phyloP scores from a whole-genome alignment of 2,888 invertebrate species.

The Conchocele bisecta region DNA sequence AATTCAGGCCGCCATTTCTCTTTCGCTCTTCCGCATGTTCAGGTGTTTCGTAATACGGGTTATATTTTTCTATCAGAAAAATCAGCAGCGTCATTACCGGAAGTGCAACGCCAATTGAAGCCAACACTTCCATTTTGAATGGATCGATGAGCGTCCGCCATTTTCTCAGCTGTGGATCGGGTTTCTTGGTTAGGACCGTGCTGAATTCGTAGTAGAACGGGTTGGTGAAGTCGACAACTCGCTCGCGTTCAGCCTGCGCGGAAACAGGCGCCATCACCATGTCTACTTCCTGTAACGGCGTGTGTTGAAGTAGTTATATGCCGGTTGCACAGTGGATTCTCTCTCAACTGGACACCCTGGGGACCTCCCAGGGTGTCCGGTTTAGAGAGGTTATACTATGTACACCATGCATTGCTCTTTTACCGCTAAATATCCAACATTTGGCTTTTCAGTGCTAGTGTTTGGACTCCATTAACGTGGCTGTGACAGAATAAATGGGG shows the following conservation, averaged over 20 bases:
- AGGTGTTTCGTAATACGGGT: conserved; percentile 52
- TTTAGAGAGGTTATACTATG: too few relatives aligned
- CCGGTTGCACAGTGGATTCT: too few relatives aligned
- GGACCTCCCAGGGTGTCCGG: too few relatives aligned
- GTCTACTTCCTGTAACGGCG: conserved; percentile 94
- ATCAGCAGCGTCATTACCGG: conserved; percentile 51
- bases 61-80: conserved; percentile 62
- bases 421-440: too few relatives aligned
- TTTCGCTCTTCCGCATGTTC: conserved; percentile 17
- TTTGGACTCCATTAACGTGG: too few relatives aligned
- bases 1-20: conserved; percentile 37
- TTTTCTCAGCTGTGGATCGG: conserved; percentile 58
- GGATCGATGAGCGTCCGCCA: conserved; percentile 69
- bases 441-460: too few relatives aligned
- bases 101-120: conserved; percentile 62
- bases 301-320: too few relatives aligned
- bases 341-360: too few relatives aligned
- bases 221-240: conserved; percentile 94
- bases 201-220: conserved; percentile 85
- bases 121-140: conserved; percentile 65
- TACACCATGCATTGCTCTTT: too few relatives aligned
- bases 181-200: conserved; percentile 64
- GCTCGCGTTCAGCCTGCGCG: conserved; percentile 94
- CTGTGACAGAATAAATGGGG: too few relatives aligned
- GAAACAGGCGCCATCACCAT: conserved; percentile 91